phyloP scores from a whole-genome alignment of 2,797 vertebrate genomes.

The Premnoplex brunnescens region DNA sequence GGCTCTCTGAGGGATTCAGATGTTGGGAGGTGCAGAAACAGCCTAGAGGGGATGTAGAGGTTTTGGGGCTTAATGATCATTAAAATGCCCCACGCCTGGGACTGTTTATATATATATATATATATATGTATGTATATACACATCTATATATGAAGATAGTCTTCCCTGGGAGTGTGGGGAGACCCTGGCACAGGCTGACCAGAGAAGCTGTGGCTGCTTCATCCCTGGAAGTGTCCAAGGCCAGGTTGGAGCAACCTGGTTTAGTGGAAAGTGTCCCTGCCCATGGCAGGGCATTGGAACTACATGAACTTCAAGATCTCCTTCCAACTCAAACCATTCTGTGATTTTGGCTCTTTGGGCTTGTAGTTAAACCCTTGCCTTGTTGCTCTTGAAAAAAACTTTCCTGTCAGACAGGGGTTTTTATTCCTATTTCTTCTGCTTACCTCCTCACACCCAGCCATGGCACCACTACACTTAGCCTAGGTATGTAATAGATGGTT shows the following conservation, averaged over 20 bases:
- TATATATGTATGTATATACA: background rate
- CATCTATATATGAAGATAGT: background rate
- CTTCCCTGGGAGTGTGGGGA: background rate
- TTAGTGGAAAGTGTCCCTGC: background rate
- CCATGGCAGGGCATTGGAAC: fast-evolving
- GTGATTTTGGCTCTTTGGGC: background rate
- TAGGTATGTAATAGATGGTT: slow-evolving; percentile 43
- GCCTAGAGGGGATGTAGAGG: background rate
- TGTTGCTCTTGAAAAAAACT: background rate
- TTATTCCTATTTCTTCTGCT: background rate
- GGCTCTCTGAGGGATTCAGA: background rate
- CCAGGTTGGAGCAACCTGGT: fast-evolving
- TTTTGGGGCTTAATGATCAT: background rate
- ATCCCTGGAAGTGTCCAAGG: background rate
- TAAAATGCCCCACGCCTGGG: background rate
- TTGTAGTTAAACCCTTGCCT: background rate
- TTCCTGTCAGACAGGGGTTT: background rate
- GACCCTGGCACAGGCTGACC: background rate
- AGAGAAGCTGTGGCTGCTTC: background rate
- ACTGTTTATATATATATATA: background rate
- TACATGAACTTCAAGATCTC: background rate
- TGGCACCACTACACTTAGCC: background rate
- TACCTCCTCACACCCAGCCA: background rate
- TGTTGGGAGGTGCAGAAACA: background rate
- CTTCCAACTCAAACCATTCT: background rate